phyloP scores from a whole-genome alignment of 1,140 invertebrate species.

The Drosophila malerkotliana region DNA sequence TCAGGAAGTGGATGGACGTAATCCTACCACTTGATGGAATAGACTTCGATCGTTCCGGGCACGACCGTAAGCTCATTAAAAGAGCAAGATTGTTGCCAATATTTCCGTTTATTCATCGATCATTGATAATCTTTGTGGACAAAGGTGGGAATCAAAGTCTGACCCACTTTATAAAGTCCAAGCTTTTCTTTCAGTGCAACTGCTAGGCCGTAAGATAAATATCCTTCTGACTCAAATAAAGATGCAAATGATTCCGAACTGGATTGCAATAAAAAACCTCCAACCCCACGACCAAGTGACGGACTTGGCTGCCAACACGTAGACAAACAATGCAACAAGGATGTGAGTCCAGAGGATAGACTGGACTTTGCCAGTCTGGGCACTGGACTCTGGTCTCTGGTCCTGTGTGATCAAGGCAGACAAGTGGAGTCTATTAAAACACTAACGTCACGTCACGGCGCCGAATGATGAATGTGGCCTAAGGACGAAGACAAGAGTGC shows the following conservation, averaged over 20 bases:
- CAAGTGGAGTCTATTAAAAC: constrained; percentile 82
- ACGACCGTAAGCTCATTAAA: constrained; percentile 60
- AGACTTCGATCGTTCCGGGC: constrained; percentile 15
- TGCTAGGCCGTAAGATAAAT: constrained; percentile 34
- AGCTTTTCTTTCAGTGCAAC: background rate
- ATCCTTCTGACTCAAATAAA: constrained; percentile 46
- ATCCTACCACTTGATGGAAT: constrained; percentile 23
- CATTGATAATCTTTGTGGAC: background rate
- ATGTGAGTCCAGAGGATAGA: constrained; percentile 7
- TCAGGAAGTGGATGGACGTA: constrained; percentile 51
- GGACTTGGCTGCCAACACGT: constrained; percentile 57
- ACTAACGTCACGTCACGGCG: constrained; percentile 74
- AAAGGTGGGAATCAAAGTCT: constrained; percentile 18
- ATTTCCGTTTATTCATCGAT: constrained; percentile 28
- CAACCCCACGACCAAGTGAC: constrained; percentile 19
- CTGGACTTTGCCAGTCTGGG: constrained; percentile 1
- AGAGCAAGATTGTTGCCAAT: constrained; percentile 38
- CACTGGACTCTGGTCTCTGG: constrained; percentile 8
- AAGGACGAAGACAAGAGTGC: constrained; percentile 65
- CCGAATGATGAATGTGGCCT: constrained; percentile 75
- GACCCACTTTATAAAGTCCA: background rate
- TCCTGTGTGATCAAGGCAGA: constrained; percentile 70
- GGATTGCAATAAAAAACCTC: constrained; percentile 31
- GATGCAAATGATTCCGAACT: constrained; percentile 71
- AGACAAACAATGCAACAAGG: constrained; percentile 49